Percentiles rank a stretch among this genome's conserved stretches.
Conservation (phyloP, 2,888 invertebrate genomes). For the Osmoderma eremita region DNA sequence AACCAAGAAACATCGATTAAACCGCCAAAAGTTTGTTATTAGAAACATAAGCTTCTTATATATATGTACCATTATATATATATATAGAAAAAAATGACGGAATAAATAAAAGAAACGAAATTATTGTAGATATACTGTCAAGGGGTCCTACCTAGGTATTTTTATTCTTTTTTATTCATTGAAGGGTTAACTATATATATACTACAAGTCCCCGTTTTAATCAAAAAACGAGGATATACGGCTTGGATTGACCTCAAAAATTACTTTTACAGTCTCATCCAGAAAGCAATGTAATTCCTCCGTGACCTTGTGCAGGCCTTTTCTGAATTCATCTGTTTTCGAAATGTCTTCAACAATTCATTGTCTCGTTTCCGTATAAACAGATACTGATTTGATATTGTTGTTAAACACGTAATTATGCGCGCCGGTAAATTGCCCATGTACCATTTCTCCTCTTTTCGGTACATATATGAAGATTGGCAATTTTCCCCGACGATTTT, state of each 20-base stretch:
- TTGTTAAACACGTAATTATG: conserved; percentile 27
- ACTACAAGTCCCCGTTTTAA: conserved; percentile 46
- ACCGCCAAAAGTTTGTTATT: conserved; percentile 58
- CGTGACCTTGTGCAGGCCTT: conserved; percentile 61
- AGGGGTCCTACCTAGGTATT: conserved; percentile 62
- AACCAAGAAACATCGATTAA: conserved; percentile 55
- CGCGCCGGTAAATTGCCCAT: not conserved
- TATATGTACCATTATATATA: conserved; percentile 43
- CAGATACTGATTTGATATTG: conserved; percentile 15
- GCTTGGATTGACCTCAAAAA: conserved; percentile 65
- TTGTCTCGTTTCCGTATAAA: conserved; percentile 31
- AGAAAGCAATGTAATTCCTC: conserved; percentile 64
- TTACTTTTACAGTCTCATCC: conserved; percentile 66
- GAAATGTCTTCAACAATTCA: conserved; percentile 64
- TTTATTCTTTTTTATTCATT: conserved; percentile 40
- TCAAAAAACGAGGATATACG: conserved; percentile 51
- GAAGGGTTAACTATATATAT: conserved; percentile 60
- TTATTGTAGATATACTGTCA: conserved; percentile 53
- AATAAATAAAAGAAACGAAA: conserved; percentile 40
- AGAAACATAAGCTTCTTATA: conserved; percentile 23
- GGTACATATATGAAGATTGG: no score
- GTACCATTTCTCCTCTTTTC: no score
- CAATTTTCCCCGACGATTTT: no score
- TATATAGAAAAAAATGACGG: conserved; percentile 47
- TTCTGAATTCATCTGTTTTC: conserved; percentile 64